Evolutionary conservation across 2,888 invertebrate genomes (phyloP).

Genomic region (Coelopa pilipes): DNA sequence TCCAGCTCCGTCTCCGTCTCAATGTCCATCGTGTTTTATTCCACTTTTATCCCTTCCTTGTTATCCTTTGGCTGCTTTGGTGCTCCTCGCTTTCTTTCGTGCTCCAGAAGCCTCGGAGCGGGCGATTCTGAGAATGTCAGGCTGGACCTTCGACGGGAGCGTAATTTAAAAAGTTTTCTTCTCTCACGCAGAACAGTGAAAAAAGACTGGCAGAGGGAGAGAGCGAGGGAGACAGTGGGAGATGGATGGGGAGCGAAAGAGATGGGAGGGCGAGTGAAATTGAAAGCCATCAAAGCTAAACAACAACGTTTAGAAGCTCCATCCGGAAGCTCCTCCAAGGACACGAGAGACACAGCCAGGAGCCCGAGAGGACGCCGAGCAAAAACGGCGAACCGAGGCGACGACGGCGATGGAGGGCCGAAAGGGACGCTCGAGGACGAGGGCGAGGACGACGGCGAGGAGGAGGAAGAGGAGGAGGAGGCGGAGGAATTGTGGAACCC

Average conservation of each 20-base stretch:
- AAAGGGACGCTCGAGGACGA: neutral
- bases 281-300: conserved; percentile 20
- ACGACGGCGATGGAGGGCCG: neutral
- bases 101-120: neutral
- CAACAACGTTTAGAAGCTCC: conserved; percentile 15
- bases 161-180: conserved; percentile 21
- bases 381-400: neutral
- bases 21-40: too few species aligned
- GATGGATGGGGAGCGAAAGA: conserved; percentile 4
- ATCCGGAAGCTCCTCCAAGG: too few species aligned
- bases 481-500: neutral
- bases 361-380: neutral
- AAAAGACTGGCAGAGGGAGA: too few species aligned
- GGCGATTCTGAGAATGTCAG: neutral
- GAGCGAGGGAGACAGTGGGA: too few species aligned
- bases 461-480: neutral
- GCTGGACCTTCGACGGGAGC: conserved; percentile 10
- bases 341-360: neutral
- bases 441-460: neutral
- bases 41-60: neutral
- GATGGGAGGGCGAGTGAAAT: conserved; percentile 4
- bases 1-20: too few species aligned
- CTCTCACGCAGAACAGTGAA: neutral
- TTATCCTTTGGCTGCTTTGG: conserved; percentile 8
- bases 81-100: neutral